Evolutionary conservation across 2,888 invertebrate species (phyloP), one percentile per base, ranked within the genome.

Genomic region (Hymenopus coronatus): DNA sequence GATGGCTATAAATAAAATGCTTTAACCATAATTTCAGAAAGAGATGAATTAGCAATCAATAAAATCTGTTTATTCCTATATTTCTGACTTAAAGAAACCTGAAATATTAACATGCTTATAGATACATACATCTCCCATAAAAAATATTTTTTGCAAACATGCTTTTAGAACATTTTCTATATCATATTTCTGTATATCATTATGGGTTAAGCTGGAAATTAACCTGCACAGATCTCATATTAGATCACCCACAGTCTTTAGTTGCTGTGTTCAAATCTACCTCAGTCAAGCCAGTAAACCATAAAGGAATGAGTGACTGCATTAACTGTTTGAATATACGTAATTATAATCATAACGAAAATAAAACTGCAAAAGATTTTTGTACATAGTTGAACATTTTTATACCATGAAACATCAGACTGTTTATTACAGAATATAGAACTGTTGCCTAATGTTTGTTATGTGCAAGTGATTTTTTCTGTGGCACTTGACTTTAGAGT

Each of bases 381-480:
- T 90, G 89, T 90, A 89, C 54, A 90, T 89, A 90, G 84, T 84
- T 86, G 27, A 87, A 89, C 89, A 89, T 90, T 90, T 89, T 90
- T 89, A 89, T 89, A 90, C 89, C 85, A 83, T 88, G 81, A 87
- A 82, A 82, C 40, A 82, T 40, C 88, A 85, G 83, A 84, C 88
- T 88, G 88, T 89, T 83, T 87, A 70, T 70, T 70, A 89, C 82
- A 88, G 88, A 89, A 82, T 85, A 90, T 89, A 89, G 88, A 88
- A 88, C 85, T 90, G 90, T 90, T 90, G 89, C 90, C 89, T 85
- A 90, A 54, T 88, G 88, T 87, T 88, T 88, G 90, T 90, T 90
- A 88, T 83, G 30, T 88, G 54, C 82, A 85, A 88, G 84, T 81
- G 40, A 85, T 88, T 28, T 87, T 87, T 89, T 70, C 86, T 89